Percentiles rank a stretch among this genome's conserved stretches.
phyloP scores from a whole-genome alignment of 2,113 vertebrate genomes.

The Strix uralensis region DNA sequence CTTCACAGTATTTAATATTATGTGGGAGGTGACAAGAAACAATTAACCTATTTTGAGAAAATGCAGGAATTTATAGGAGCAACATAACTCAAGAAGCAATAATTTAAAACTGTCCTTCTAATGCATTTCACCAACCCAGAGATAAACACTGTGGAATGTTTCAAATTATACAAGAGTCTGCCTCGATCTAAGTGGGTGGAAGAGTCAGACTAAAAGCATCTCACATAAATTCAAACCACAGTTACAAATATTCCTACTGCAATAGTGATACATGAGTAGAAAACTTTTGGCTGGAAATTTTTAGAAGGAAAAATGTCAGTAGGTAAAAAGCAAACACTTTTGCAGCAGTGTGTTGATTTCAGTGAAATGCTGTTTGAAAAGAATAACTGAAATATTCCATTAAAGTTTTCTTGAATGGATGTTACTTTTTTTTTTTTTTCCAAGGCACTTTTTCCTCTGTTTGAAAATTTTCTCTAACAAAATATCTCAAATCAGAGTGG shows the following conservation, averaged over 20 bases:
- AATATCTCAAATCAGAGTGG: background rate
- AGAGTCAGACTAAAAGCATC: constrained; percentile 46
- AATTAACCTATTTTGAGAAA: constrained; percentile 27
- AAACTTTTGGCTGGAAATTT: background rate
- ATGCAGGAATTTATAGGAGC: background rate
- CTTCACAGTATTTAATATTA: background rate
- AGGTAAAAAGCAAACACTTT: background rate
- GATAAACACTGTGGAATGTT: constrained; percentile 41
- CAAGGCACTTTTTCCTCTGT: background rate
- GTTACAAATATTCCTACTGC: background rate
- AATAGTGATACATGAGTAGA: background rate
- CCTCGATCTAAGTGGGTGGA: background rate
- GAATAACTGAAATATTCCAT: background rate
- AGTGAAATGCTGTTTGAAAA: background rate
- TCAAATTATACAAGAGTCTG: constrained; percentile 28
- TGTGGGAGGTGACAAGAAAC: constrained; percentile 12
- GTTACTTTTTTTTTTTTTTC: background rate
- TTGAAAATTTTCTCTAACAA: background rate
- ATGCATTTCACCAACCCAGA: constrained; percentile 8
- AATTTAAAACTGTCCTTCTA: constrained; percentile 29
- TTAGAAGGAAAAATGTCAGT: background rate
- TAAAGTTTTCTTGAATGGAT: background rate
- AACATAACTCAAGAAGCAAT: background rate
- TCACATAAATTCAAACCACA: constrained; percentile 24
- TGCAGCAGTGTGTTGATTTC: background rate